Conservation (phyloP, 1,140 invertebrate genomes). For the Oncopodura yosiiana region DNA sequence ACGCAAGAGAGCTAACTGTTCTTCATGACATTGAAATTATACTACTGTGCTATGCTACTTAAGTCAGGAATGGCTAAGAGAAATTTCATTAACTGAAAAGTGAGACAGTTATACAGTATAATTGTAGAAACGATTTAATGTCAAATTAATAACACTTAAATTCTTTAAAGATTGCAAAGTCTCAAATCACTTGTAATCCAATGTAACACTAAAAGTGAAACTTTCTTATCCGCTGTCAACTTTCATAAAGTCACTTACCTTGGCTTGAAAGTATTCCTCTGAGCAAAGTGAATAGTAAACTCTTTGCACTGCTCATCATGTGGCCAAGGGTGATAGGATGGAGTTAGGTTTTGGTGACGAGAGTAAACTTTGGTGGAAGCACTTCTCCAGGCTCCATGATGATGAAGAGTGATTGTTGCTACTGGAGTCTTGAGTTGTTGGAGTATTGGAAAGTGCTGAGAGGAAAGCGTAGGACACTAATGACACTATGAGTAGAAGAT, state of each 20-base stretch:
- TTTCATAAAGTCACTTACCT: conserved; percentile 11
- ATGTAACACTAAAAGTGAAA: background rate
- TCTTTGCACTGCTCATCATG: conserved; percentile 20
- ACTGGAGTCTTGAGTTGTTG: too few species aligned
- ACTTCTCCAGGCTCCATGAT: conserved; percentile 31
- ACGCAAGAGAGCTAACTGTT: too few species aligned
- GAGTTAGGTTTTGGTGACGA: conserved; percentile 26
- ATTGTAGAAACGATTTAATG: background rate
- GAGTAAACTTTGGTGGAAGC: conserved; percentile 31
- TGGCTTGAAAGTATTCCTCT: conserved; percentile 28
- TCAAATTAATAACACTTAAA: background rate
- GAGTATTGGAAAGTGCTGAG: too few species aligned
- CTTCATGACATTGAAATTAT: too few species aligned
- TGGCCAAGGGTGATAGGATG: conserved; percentile 20
- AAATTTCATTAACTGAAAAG: background rate
- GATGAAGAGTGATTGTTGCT: too few species aligned
- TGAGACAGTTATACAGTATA: conserved; percentile 1
- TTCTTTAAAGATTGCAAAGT: background rate
- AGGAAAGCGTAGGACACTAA: too few species aligned
- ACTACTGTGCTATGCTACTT: too few species aligned
- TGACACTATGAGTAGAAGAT: too few species aligned
- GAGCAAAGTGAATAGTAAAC: conserved; percentile 25
- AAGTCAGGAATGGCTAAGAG: too few species aligned
- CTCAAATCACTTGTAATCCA: background rate
- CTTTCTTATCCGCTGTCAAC: background rate